Evolutionary conservation across 2,888 invertebrate species (phyloP), one percentile per base, ranked within the genome.

Genomic region (Sesamia inferens): DNA sequence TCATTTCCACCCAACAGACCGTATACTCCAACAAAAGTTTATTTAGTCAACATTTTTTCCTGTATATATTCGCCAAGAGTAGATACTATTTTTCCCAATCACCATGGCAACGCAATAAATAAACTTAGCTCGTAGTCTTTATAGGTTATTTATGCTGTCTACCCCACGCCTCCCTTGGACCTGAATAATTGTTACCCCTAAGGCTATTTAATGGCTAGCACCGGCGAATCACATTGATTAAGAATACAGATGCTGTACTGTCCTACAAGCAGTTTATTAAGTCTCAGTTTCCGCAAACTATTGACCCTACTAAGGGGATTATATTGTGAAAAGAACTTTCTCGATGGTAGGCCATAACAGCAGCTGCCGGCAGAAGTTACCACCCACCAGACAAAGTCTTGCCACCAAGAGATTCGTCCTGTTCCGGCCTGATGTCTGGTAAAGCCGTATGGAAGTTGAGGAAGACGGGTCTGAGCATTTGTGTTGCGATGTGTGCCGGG

Each of bases 201-300:
- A 84, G 88, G 86, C 81, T 80, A 82, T 81, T 86, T 85, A 88
- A 87, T 87, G 87, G 86, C 76, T 78, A 86, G 86, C 75, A 71
- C 59, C 59, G 78, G 84, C 66, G 77, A 90, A 91, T 91, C 84
- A 90, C 90, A 92, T 90, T 91, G 90, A 92, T 92, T 92, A 90
- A 84, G 87, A 89, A 89, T 88, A 88, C 88, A 88, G 90, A 90
- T 88, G 87, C 86, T 75, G 68, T 79, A 80, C 70, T 82, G 82
- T 84, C 81, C 81, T 80, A 72, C 83, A 76, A 86, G 83, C 79
- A 81, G 87, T 88, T 87, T 90, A 90, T 89, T 87, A 87, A 83
- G 81, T 63, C 78, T 81, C 82, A 81, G 83, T 83, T 88, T 83
- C 86, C 82, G 85, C 75, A 82, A 87, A 84, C 83, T 85, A 67